Base-by-base conservation (phyloP, 2,113 vertebrate genomes). In the Anarrhichthys ocellatus region DNA sequence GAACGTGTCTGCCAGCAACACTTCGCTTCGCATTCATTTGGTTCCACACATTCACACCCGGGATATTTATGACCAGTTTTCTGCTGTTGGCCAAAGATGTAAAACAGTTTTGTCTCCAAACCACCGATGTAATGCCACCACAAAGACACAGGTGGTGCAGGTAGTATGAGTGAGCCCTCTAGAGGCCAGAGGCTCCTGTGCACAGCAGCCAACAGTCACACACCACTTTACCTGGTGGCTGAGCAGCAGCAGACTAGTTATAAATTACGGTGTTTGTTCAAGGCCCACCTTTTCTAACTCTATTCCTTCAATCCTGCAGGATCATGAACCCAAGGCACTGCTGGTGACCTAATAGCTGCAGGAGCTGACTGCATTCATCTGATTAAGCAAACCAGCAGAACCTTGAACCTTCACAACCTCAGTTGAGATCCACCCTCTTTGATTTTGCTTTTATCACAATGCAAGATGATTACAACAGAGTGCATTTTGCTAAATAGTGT, bases 81-180 rank as follows among this genome's bases (percentile, higher is more conserved):
- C 20, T 61, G 72, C 69, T 38, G 20, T 27, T 73, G 56, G 61
- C 38, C 44, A 27, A n/a, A 29, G n/a, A 7, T 67, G 73, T 68
- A 24, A 81, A 61, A 69, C 32, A 65, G 44, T 61, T 65, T 80
- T 80, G 73, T 70, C 59, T 68, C 32, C 44, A 40, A 70, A 18
- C 14, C 8, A 8, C 78, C 87, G 72, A 80, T 82, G 68, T 22
- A 81, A 73, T 52, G 50, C 56, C 1, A 15, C 32, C n/a, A 10
- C n/a, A 32, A 20, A 78, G 20, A 38, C 20, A 66, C 52, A 73
- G 73, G 52, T 42, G 42, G 48, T 18, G 73, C 76, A 86, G 77
- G 84, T 82, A 68, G 84, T 67, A 68, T 83, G 73, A 89, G 89
- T 86, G 59, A 62, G 87, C 87, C 90, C 82, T 78, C 91, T 91